Conservation (phyloP, 2,113 vertebrate genomes). For the Herpailurus yagouaroundi region DNA sequence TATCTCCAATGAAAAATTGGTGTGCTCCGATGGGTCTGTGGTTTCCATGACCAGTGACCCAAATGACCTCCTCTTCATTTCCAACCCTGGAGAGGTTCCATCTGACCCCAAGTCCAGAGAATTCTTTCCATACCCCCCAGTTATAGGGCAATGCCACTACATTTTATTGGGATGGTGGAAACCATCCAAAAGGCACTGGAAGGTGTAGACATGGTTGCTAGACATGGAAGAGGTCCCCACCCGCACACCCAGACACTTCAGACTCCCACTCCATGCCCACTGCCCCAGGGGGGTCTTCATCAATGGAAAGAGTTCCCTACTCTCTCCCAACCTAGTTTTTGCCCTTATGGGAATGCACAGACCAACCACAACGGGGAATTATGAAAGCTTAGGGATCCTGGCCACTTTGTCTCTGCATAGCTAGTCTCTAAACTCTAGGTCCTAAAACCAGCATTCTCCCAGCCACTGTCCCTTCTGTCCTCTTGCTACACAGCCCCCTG, state of each 20-base stretch:
- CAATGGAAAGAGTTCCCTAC: not conserved
- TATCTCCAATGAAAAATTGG: not conserved
- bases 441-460: not conserved
- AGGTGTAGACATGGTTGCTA: no score
- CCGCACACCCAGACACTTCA: not conserved
- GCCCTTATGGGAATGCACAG: not conserved
- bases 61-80: not conserved
- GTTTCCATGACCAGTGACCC: not conserved
- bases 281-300: rapidly evolving
- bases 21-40: not conserved
- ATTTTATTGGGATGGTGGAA: not conserved
- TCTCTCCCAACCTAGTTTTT: not conserved
- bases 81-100: not conserved
- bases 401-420: not conserved
- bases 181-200: not conserved
- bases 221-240: not conserved
- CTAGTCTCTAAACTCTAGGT: not conserved
- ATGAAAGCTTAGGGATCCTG: not conserved
- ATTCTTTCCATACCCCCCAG: not conserved
- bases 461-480: not conserved
- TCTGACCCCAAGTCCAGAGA: not conserved
- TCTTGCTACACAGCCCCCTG: not conserved
- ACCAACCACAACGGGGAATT: not conserved
- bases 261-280: no score
- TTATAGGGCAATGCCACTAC: not conserved